Evolutionary conservation across 2,888 invertebrate genomes (phyloP), one percentile per base, ranked within the genome.

Genomic region (Lasioglossum malachurum): DNA sequence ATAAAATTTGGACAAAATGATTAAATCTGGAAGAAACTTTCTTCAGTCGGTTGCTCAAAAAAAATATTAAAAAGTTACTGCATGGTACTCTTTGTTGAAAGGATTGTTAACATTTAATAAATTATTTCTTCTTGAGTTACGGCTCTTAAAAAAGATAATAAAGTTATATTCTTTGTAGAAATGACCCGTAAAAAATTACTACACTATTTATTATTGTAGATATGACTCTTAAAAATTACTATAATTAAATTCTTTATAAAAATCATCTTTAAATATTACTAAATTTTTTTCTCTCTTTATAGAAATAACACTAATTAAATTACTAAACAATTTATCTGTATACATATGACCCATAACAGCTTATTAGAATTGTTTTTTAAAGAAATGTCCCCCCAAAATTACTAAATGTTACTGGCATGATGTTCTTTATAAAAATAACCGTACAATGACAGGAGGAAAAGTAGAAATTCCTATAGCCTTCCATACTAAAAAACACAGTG

Each of bases 401-500:
- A 31, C 16, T 31, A 5, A 64, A 64, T n/a, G 23, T 60, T 60
- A 27, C 16, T 27, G 7, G 0, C 5, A 31, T 16, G 0, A 31
- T 16, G 27, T 64, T 2, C 31, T 64, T 64, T 8, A 8, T 31
- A 19, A 35, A 27, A 16, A 35, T 64, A 19, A 31, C 8, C 64
- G 16, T 31, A 1, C 16, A 31, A 16, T 7, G 31, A 27, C 7
- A 16, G 19, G 8, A 64, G 31, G 31, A 31, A 64, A 14, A 27
- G 7, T 16, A 16, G 27, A n/a, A 31, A 19, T 35, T 64, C 31
- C 2, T 19, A 19, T 8, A 35, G 1, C 1, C 19, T 27, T 64
- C 4, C 1, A 64, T 8, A 27, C 64, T 19, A 19, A 86, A 82
- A 82, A 80, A 49, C 53, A 75, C 87, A 82, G 49, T 87, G 87